Base-by-base conservation (phyloP, 2,888 invertebrate genomes). In the Nephrotoma appendiculata region DNA sequence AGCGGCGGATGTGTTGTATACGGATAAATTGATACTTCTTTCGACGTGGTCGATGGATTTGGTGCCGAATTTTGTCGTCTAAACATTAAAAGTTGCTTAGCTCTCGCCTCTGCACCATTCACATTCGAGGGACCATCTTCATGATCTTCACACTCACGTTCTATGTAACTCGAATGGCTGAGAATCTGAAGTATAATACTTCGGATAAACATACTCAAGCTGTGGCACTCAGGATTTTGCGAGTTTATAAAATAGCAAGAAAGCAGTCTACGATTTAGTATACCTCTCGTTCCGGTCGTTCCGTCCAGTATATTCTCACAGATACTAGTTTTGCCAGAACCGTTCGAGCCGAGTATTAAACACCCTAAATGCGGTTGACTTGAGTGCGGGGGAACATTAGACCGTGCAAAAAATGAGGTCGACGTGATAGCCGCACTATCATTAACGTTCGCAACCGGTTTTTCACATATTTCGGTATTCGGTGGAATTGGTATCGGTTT, bases 311-410 rank as follows among this genome's bases (percentile, higher is more conserved):
- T 92, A 90, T 98, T 97, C 87, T 95, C 95, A 90, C 97, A 96
- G 84, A 98, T 93, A 41, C 98, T 97, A 5, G 98, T 98, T 91
- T 99, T 99, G 0, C 99, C 99, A 88, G 97, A 97, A 31, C 98
- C 99, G 0, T 98, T 96, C 0, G 98, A 98, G 88, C 97, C 98
- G 87, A 98, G 93, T 86, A 99, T 94, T 85, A 98, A 93, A 1
- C 97, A 96, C 0, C 98, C 98, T 89, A 87, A 85, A 41, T 87
- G 86, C 11, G 87, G 87, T 31, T 86, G 43, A 86, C 86, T 87
- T 48, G 87, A 42, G 43, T 87, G 86, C 52, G 85, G 86, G 31
- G 71, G 44, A 11, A 86, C 15, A 84, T 84, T 43, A 41, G 86
- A 41, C 86, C 86, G 43, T 11, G 86, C 85, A 57, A 87, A 85